These are phyloP conservation scores for Cotesia chilonis DNA, from an alignment of 1,140 invertebrate genomes.

Conservation along the genomic window DNA sequence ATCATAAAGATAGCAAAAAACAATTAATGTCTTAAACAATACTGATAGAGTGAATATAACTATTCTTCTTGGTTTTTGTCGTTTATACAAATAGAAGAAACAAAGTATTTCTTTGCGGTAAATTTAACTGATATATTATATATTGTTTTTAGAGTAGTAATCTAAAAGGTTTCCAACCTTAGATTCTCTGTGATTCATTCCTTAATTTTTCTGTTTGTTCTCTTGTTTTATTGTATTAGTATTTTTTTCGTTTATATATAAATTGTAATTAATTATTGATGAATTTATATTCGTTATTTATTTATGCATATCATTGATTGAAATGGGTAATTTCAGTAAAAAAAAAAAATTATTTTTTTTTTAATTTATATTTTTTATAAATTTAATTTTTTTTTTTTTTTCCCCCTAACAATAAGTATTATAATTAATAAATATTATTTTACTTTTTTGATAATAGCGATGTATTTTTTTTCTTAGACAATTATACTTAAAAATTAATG, in stretches of 20 bases:
- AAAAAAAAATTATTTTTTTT: neutral
- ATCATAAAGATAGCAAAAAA: neutral
- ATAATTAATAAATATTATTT: conserved; percentile 5
- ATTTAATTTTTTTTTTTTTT: conserved; percentile 12
- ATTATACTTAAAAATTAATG: neutral
- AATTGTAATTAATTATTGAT: conserved; percentile 13
- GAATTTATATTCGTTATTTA: neutral
- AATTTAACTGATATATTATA: conserved; percentile 15
- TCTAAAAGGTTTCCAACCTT: conserved; percentile 21
- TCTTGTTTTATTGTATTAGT: conserved; percentile 17
- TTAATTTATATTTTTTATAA: conserved; percentile 7
- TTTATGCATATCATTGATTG: conserved; percentile 10
- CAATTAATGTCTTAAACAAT: neutral
- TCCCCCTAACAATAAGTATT: neutral
- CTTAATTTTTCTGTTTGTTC: conserved; percentile 26
- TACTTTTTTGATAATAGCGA: neutral
- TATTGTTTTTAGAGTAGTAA: conserved; percentile 33
- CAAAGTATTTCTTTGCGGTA: conserved; percentile 23
- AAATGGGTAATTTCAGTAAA: neutral
- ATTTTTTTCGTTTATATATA: neutral
- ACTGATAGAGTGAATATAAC: neutral
- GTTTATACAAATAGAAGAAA: conserved; percentile 2
- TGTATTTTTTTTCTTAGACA: neutral
- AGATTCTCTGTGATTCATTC: conserved; percentile 41
- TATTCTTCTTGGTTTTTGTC: conserved; percentile 5